phyloP scores from a whole-genome alignment of 2,888 invertebrate genomes.

The Germaria angustata region DNA sequence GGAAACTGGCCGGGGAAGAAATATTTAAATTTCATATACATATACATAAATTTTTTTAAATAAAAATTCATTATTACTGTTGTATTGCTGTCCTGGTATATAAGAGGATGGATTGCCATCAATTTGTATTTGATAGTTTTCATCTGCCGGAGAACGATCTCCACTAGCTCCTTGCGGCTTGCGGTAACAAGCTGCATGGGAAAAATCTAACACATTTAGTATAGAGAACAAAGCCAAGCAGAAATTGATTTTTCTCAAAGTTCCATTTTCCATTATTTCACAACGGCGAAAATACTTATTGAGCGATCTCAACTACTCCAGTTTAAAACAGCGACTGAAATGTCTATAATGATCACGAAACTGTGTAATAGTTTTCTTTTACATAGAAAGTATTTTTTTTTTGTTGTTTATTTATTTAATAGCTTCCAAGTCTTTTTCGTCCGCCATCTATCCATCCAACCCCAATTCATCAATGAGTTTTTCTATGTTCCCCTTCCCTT shows the following conservation, averaged over 20 bases:
- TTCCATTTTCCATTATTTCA: conserved; percentile 1
- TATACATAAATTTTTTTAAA: neutral
- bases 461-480: neutral
- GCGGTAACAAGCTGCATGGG: conserved; percentile 78
- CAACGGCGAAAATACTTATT: neutral
- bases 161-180: conserved; percentile 81
- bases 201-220: neutral
- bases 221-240: neutral
- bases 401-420: neutral
- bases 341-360: too few relatives aligned
- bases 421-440: neutral
- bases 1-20: conserved; percentile 81
- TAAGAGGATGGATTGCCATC: conserved; percentile 86
- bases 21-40: neutral
- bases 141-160: conserved; percentile 82
- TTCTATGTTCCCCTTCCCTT: neutral
- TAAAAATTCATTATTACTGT: conserved; percentile 81
- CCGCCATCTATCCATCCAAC: neutral
- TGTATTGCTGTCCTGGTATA: conserved; percentile 86
- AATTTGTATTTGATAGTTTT: conserved; percentile 85
- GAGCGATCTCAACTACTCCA: conserved; percentile 34
- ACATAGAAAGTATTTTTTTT: neutral
- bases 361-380: conserved; percentile 32
- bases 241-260: neutral
- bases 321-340: conserved; percentile 31